Percentiles rank a stretch among this genome's conserved stretches.
These are phyloP conservation scores for Coranthus polyacanthus DNA, from an alignment of 2,797 vertebrate genomes.

Conservation along the genomic window DNA sequence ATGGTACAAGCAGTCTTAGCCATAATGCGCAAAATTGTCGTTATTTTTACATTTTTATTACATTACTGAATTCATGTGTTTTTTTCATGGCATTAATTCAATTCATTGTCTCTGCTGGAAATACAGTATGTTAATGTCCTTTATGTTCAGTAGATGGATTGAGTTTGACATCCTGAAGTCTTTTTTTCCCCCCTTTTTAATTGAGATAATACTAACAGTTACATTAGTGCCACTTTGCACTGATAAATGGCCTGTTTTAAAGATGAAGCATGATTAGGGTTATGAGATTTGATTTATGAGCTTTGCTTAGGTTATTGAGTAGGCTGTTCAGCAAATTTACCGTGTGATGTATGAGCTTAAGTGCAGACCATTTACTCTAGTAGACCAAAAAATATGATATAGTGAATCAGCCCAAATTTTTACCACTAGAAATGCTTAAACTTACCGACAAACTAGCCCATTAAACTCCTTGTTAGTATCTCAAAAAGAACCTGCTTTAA, in stretches of 20 bases:
- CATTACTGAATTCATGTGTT: too few relatives aligned
- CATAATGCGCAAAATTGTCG: too few relatives aligned
- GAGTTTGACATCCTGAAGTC: slow-evolving; percentile 21
- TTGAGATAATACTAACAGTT: slow-evolving; percentile 29
- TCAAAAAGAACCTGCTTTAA: too few relatives aligned
- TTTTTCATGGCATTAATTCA: too few relatives aligned
- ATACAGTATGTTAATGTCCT: slow-evolving; percentile 14
- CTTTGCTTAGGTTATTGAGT: slow-evolving; percentile 12
- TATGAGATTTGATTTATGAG: slow-evolving; percentile 42
- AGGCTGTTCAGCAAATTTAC: slow-evolving; percentile 26
- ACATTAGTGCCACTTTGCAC: slow-evolving; percentile 23
- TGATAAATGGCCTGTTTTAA: slow-evolving; percentile 36
- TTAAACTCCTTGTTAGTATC: too few relatives aligned
- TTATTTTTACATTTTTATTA: too few relatives aligned
- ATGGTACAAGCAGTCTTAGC: too few relatives aligned
- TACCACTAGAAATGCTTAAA: too few relatives aligned
- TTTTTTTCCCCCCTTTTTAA: slow-evolving; percentile 26
- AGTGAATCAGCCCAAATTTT: neutral
- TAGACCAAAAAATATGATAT: neutral
- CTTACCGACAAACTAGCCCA: too few relatives aligned
- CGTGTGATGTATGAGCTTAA: slow-evolving; percentile 6
- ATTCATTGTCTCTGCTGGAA: slow-evolving; percentile 8
- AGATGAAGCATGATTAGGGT: slow-evolving; percentile 31
- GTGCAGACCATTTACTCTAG: slow-evolving; percentile 7
- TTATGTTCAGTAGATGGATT: slow-evolving; percentile 26